Evolutionary conservation across 2,113 vertebrate species (phyloP).

Genomic region (Echinops telfairi): DNA sequence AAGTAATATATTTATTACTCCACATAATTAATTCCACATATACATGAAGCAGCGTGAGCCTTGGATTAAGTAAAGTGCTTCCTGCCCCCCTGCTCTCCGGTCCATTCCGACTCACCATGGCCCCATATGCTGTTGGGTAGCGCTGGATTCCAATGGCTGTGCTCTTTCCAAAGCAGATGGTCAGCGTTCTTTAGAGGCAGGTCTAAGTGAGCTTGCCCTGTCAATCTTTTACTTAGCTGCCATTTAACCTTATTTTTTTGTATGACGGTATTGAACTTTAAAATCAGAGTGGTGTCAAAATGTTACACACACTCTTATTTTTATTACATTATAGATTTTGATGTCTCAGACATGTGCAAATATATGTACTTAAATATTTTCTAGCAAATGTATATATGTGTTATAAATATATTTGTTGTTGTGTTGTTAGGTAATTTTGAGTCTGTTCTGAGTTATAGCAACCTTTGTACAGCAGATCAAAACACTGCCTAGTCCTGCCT

Average conservation of each 20-base stretch:
- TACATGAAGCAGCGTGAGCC: background rate
- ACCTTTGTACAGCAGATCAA: too few species aligned
- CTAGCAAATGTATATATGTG: background rate
- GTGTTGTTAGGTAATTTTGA: too few species aligned
- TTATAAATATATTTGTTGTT: too few species aligned
- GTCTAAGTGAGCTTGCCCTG: background rate
- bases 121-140: background rate
- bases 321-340: background rate
- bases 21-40: background rate
- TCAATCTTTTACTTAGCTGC: background rate
- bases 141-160: background rate
- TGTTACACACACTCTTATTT: background rate
- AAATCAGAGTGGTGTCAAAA: conserved; percentile 12
- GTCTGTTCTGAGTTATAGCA: too few species aligned
- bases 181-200: background rate
- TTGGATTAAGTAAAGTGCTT: background rate
- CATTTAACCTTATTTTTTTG: background rate
- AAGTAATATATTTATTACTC: background rate
- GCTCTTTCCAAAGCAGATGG: background rate
- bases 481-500: too few species aligned
- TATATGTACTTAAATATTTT: background rate
- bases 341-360: background rate
- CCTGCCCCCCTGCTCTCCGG: background rate
- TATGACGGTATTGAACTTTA: background rate
- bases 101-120: background rate